Percentiles rank a stretch among this genome's conserved stretches.
phyloP scores from a whole-genome alignment of 2,797 vertebrate genomes.

The Tokudaia tokunoshimensis region DNA sequence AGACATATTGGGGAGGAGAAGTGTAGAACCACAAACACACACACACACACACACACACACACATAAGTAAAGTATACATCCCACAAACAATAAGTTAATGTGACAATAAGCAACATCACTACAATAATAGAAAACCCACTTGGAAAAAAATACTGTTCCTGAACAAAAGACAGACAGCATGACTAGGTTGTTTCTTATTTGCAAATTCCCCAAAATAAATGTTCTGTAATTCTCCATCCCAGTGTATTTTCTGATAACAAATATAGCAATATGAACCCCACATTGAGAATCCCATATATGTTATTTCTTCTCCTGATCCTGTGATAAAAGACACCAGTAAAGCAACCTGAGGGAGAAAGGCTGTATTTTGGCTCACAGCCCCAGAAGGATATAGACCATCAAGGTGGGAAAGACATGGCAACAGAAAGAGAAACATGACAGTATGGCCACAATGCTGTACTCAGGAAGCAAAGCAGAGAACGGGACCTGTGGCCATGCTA shows the following conservation, averaged over 20 bases:
- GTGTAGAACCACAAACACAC: neutral
- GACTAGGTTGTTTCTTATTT: neutral
- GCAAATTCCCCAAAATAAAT: neutral
- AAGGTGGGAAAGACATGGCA: neutral
- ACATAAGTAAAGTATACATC: neutral
- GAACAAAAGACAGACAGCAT: neutral
- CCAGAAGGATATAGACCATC: neutral
- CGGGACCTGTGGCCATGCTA: neutral
- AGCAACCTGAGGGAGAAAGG: neutral
- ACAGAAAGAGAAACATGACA: neutral
- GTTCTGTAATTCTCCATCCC: neutral
- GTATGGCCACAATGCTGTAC: neutral
- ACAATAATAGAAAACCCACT: neutral
- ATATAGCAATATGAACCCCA: neutral
- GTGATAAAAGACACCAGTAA: neutral
- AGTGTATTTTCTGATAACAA: neutral
- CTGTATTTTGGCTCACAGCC: neutral
- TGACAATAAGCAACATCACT: neutral
- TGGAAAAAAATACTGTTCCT: neutral
- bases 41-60: neutral
- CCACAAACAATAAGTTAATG: neutral
- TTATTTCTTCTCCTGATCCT: neutral
- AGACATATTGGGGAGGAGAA: too few species aligned
- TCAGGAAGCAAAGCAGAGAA: neutral
- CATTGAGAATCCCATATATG: neutral